Percentiles rank a stretch among this genome's conserved stretches.
Evolutionary conservation across 2,113 vertebrate genomes (phyloP).

Genomic region (Tragulus kanchil): DNA sequence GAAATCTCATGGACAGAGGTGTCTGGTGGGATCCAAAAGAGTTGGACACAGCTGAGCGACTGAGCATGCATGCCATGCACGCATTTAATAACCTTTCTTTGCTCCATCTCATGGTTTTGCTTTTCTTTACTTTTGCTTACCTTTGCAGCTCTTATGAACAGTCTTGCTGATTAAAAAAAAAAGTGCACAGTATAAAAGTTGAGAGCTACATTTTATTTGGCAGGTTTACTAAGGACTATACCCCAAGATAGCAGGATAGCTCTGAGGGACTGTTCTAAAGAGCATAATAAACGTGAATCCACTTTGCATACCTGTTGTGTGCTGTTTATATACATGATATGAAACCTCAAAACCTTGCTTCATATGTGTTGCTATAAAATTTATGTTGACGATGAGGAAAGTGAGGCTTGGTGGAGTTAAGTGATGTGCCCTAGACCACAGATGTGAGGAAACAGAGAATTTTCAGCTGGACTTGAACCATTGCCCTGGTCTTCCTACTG

Average conservation of each 20-base stretch:
- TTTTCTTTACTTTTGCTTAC: not conserved
- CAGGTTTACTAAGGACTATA: not conserved
- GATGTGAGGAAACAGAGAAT: not conserved
- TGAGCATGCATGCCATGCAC: not conserved
- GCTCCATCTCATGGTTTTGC: not conserved
- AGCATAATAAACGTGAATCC: not conserved
- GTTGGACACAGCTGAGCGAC: not conserved
- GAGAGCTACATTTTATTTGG: not conserved
- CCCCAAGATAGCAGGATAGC: not conserved
- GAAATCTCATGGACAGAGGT: not conserved
- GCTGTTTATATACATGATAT: not conserved
- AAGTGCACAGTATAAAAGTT: fast-evolving
- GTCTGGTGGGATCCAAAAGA: not conserved
- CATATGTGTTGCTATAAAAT: too few relatives aligned
- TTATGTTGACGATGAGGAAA: not conserved
- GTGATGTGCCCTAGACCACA: not conserved
- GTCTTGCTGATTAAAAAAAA: not conserved
- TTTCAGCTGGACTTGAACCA: not conserved
- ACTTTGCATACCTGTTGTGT: not conserved
- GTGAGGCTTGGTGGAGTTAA: not conserved
- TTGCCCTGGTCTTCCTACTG: fast-evolving
- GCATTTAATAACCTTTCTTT: not conserved
- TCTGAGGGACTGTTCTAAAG: not conserved
- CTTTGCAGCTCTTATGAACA: too few relatives aligned
- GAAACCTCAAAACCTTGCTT: not conserved